Evolutionary conservation across 2,113 vertebrate species (phyloP), one percentile per base, ranked within the genome.

Genomic region (Globicephala melas): DNA sequence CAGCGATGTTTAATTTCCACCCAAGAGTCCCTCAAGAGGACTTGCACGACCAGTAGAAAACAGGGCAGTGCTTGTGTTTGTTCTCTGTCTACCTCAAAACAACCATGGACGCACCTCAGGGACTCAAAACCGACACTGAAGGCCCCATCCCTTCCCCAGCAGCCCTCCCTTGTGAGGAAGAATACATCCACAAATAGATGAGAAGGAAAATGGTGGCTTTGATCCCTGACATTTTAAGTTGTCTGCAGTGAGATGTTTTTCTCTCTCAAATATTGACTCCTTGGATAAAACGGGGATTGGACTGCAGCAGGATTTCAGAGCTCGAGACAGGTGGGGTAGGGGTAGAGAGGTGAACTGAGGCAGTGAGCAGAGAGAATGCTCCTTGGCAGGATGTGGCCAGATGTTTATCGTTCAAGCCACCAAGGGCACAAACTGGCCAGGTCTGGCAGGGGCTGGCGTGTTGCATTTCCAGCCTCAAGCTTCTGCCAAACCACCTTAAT

Each of bases 401-500:
- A 67, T 97, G 83, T 98, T 97, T 97, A 94, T 91, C 97, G 95
- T 98, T 91, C 62, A 79, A 95, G 79, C 90, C 91, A 97, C 96
- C 83, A 74, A 79, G 93, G 92, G 93, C 91, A 98, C 80, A 87
- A 15, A 15, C 67, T 33, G 77, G 86, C 95, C 36, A 38, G 65
- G 82, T 53, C 89, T 83, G 70, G 91, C 11, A 62, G 90, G 58
- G 91, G 41, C 90, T 96, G 96, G 97, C 8, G 2, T 60, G n/a
- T 5, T 36, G 31, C 68, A 90, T 85, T 97, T 96, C 86, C 85
- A 80, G 20, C 83, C 20, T 10, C 10, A 0, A 2, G 67, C 53
- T 18, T 90, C 86, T 97, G 98, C 98, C 97, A 98, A 97, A 96
- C 94, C 97, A 94, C 91, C 98, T 97, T 50, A 26, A 74, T 89